phyloP scores from a whole-genome alignment of 2,888 invertebrate genomes.

The Hirtodrosophila alboralis region DNA sequence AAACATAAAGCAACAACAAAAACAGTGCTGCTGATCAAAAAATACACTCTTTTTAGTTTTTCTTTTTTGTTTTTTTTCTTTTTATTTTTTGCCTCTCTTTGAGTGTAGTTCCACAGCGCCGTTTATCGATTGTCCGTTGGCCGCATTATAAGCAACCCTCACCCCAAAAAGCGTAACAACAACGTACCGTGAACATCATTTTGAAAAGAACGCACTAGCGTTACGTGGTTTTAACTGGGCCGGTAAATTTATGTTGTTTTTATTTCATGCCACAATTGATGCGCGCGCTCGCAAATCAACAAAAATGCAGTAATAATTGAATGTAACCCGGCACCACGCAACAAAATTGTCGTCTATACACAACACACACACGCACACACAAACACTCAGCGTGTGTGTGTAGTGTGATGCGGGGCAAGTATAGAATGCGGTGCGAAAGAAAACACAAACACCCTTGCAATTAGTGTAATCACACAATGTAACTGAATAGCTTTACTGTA shows the following conservation, averaged over 20 bases:
- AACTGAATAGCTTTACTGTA: constrained; percentile 1
- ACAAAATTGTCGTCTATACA: constrained; percentile 67
- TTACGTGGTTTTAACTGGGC: constrained; percentile 48
- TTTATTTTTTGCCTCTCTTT: constrained; percentile 6
- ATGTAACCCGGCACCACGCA: constrained; percentile 79
- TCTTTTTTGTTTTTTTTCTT: constrained; percentile 1
- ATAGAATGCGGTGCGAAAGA: constrained; percentile 26
- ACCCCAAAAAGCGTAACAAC: constrained; percentile 38
- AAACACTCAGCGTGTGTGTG: constrained; percentile 33
- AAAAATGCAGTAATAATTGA: constrained; percentile 57
- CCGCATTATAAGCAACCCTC: constrained; percentile 38
- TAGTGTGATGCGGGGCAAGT: constrained; percentile 30
- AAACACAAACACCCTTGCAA: constrained; percentile 6
- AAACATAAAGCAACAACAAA: constrained; percentile 3
- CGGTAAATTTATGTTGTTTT: constrained; percentile 33
- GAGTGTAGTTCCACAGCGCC: constrained; percentile 34
- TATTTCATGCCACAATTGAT: constrained; percentile 55
- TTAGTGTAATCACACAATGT: constrained; percentile 18
- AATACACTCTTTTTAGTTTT: constrained; percentile 6
- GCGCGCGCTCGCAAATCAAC: constrained; percentile 55
- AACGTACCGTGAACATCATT: constrained; percentile 83
- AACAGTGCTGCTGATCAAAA: constrained; percentile 22
- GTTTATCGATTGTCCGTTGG: constrained; percentile 67
- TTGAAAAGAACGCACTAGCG: constrained; percentile 46
- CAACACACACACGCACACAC: constrained; percentile 32